Percentiles rank a stretch among this genome's conserved stretches.
Evolutionary conservation across 2,113 vertebrate species (phyloP).

Genomic region (Balaenoptera acutorostrata): DNA sequence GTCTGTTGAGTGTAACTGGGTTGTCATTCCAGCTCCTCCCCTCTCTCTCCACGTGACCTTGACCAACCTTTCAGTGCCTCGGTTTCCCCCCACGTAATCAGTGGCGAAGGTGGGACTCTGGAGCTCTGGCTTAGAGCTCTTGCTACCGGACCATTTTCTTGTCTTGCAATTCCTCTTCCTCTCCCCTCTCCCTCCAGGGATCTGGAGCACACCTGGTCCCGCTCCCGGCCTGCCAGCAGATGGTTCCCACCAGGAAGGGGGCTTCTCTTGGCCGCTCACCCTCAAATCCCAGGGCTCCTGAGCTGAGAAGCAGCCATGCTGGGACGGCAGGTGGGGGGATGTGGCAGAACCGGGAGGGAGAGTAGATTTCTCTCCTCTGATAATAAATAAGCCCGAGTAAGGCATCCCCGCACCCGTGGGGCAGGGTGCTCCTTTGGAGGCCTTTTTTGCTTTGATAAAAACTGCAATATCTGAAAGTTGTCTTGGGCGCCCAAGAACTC

Average conservation of each 20-base stretch:
- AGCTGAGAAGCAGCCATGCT: background rate
- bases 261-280: background rate
- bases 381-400: background rate
- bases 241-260: background rate
- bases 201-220: background rate
- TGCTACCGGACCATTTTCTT: background rate
- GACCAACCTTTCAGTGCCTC: background rate
- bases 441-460: constrained; percentile 61
- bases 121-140: background rate
- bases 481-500: background rate
- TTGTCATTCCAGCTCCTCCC: background rate
- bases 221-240: background rate
- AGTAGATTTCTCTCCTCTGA: background rate
- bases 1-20: background rate
- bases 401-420: background rate
- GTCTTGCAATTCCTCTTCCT: background rate
- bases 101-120: background rate
- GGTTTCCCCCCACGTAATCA: background rate
- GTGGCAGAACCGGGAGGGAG: background rate
- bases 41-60: background rate
- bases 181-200: background rate
- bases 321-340: background rate
- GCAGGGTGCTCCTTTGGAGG: background rate
- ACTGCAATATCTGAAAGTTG: constrained; percentile 46
- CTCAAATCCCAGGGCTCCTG: background rate